Evolutionary conservation across 1,140 invertebrate species (phyloP).

Genomic region (Andricus grossulariae): DNA sequence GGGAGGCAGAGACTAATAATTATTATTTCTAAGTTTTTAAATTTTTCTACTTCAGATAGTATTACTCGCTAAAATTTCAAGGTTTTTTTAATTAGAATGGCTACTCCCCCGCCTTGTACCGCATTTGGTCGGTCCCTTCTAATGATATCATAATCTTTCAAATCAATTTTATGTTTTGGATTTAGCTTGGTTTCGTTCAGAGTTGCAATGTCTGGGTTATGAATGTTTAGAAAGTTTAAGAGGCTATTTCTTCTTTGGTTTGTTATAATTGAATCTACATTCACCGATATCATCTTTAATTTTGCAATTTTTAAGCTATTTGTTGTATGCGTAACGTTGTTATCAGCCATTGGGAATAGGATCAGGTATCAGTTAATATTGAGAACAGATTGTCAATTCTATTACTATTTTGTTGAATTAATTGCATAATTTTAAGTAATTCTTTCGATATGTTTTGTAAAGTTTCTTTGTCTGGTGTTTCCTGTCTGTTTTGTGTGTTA

Average conservation of each 20-base stretch:
- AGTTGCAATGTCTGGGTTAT: slow-evolving; percentile 34
- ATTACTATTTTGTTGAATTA: neutral
- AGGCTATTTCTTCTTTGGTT: slow-evolving; percentile 33
- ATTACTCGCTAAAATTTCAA: neutral
- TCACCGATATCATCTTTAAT: slow-evolving; percentile 36
- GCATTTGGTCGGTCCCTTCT: slow-evolving; percentile 33
- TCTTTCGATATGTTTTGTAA: neutral
- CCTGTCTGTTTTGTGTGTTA: neutral
- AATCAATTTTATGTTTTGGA: neutral
- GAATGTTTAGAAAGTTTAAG: slow-evolving; percentile 11
- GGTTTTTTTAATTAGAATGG: slow-evolving; percentile 22
- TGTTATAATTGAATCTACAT: slow-evolving; percentile 38
- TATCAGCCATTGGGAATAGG: neutral
- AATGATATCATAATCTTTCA: slow-evolving; percentile 23
- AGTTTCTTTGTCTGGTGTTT: neutral
- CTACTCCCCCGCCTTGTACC: slow-evolving; percentile 36
- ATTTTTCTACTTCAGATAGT: neutral
- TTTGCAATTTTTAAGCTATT: neutral
- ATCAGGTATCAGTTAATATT: neutral
- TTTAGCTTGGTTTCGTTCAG: slow-evolving; percentile 40
- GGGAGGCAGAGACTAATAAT: neutral
- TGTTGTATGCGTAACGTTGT: neutral
- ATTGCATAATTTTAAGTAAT: neutral
- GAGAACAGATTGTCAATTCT: neutral
- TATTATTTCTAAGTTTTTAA: neutral